Evolutionary conservation across 2,113 vertebrate genomes (phyloP).

Genomic region (Lathamus discolor): DNA sequence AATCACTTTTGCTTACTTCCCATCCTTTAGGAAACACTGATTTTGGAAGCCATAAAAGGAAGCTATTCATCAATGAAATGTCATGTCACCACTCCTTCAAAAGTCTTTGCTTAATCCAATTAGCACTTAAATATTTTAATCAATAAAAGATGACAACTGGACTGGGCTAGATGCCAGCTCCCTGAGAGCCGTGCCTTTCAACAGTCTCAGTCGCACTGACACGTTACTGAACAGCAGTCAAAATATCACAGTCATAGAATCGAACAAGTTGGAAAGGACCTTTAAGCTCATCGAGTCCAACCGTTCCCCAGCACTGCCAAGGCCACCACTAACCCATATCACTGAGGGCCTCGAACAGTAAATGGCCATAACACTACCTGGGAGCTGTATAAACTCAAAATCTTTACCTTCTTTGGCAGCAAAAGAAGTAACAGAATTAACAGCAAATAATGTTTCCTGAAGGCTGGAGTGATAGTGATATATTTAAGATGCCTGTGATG

Average conservation of each 20-base stretch:
- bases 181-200: neutral
- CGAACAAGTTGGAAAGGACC: too few relatives aligned
- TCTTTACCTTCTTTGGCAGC: neutral
- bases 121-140: neutral
- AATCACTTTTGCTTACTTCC: neutral
- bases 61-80: neutral
- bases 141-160: neutral
- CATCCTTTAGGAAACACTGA: neutral
- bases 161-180: neutral
- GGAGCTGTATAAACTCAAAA: neutral
- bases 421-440: neutral
- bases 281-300: too few relatives aligned
- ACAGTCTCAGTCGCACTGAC: neutral
- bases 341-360: neutral
- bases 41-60: neutral
- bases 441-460: neutral
- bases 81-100: neutral
- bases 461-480: neutral
- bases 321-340: too few relatives aligned
- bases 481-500: neutral
- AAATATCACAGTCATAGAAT: neutral
- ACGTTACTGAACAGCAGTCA: neutral
- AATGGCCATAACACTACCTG: neutral
- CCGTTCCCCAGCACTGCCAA: too few relatives aligned
- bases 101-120: neutral